Conservation (phyloP, 2,797 vertebrate species). For the Kryptopterus vitreolus region DNA sequence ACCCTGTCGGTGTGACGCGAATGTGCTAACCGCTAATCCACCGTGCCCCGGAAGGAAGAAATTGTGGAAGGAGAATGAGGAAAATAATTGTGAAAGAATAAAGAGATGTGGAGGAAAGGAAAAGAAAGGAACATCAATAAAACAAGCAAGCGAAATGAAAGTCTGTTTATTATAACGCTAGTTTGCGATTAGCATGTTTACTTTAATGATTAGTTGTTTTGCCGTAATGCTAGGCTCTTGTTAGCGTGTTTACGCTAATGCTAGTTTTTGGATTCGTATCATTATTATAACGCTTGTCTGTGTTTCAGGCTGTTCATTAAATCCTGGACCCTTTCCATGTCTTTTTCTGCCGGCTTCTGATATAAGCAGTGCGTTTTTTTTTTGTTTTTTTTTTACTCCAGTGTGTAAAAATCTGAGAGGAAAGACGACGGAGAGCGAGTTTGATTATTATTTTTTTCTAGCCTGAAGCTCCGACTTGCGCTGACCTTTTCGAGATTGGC, state of each 20-base stretch:
- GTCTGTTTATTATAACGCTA: background rate
- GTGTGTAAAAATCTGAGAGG: background rate
- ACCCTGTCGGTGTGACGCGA: no score
- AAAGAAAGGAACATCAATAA: no score
- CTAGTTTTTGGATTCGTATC: background rate
- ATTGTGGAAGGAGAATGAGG: background rate
- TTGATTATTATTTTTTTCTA: background rate
- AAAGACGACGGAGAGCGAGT: background rate
- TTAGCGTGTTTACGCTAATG: background rate
- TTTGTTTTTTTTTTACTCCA: background rate
- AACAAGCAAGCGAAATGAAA: background rate
- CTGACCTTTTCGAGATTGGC: conserved; percentile 27
- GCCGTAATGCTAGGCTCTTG: background rate
- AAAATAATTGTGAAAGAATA: background rate
- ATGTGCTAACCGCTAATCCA: no score
- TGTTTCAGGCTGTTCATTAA: background rate
- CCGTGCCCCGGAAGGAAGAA: no score
- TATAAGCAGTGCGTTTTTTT: background rate
- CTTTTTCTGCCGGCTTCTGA: background rate
- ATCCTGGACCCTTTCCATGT: background rate
- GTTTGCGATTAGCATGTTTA: background rate
- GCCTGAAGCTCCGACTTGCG: background rate
- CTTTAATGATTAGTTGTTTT: background rate
- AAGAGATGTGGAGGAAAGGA: no score
- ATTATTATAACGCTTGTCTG: background rate